Evolutionary conservation across 2,113 vertebrate species (phyloP), one percentile per base, ranked within the genome.

Genomic region (Stigmatopora argus): DNA sequence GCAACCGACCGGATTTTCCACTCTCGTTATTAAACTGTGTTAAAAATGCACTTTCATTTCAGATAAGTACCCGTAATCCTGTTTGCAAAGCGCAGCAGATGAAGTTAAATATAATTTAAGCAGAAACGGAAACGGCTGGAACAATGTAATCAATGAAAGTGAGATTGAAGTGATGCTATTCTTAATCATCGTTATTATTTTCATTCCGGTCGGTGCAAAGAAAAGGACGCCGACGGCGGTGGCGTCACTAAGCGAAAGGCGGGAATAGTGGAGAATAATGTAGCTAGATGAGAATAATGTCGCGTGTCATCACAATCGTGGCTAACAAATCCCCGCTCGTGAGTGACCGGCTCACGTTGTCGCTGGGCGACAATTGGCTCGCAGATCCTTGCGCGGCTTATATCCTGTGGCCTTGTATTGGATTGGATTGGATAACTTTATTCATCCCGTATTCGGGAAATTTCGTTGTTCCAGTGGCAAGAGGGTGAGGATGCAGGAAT

Each of bases 31-130:
- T 90, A 90, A 90, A 91, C 84, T 83, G 87, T 59, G 81, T 91
- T 89, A 88, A 89, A 90, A 91, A 91, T 85, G 86, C 89, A 90
- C 87, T 92, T 91, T 91, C 89, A 90, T 91, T 91, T 89, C 79
- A 90, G 88, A 89, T 91, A 92, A 90, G 89, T 89, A 90, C 79
- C 83, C 80, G 84, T 90, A 90, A 91, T 92, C 90, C 91, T 91
- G 90, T 91, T 90, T 90, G 88, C 75, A 13, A 84, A 81, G 84
- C 85, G 74, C 83, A 72, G 80, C 85, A 87, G 88, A 91, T 87
- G 82, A 88, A 85, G 89, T 89, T 89, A 89, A 92, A 92, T 90
- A 87, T 88, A 90, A 90, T 91, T 90, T 89, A 88, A 90, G 83
- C 82, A 88, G 86, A 91, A 86, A 89, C 77, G 86, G 86, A 90